Conservation (phyloP, 2,888 invertebrate genomes). For the Podabrus alpinus region DNA sequence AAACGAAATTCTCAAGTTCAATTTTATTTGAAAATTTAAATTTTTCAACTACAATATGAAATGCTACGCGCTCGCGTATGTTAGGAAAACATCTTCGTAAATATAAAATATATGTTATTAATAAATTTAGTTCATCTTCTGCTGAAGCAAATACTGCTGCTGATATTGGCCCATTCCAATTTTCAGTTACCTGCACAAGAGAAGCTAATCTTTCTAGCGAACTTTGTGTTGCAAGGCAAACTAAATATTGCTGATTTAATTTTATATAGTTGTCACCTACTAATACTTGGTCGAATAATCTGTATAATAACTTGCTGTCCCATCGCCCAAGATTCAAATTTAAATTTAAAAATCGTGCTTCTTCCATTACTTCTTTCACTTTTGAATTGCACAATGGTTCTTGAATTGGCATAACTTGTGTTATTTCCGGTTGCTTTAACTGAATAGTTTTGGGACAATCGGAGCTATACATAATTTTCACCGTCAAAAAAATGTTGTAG, state of each 20-base stretch:
- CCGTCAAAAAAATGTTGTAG: conserved; percentile 65
- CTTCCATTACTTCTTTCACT: conserved; percentile 51
- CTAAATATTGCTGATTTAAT: conserved; percentile 62
- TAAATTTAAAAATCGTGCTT: conserved; percentile 59
- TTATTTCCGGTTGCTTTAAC: conserved; percentile 33
- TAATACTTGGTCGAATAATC: conserved; percentile 73
- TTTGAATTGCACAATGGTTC: conserved; percentile 21
- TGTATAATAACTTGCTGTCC: conserved; percentile 72
- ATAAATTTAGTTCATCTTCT: conserved; percentile 73
- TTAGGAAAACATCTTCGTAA: conserved; percentile 74
- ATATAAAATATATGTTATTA: conserved; percentile 76
- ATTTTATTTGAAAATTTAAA: conserved; percentile 54
- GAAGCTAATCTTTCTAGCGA: conserved; percentile 83
- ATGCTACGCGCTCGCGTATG: conserved; percentile 72
- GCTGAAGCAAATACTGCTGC: conserved; percentile 80
- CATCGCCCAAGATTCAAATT: conserved; percentile 73
- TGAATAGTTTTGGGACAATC: conserved; percentile 50
- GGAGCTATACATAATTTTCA: conserved; percentile 60
- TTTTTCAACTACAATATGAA: conserved; percentile 76
- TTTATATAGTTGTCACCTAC: conserved; percentile 69
- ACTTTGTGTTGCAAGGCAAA: conserved; percentile 83
- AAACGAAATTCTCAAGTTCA: conserved; percentile 48
- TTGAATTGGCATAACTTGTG: conserved; percentile 14
- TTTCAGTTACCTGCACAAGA: conserved; percentile 73
- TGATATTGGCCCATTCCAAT: conserved; percentile 87